Conservation (phyloP, 2,797 vertebrate genomes). For the Peromyscus aztecus region DNA sequence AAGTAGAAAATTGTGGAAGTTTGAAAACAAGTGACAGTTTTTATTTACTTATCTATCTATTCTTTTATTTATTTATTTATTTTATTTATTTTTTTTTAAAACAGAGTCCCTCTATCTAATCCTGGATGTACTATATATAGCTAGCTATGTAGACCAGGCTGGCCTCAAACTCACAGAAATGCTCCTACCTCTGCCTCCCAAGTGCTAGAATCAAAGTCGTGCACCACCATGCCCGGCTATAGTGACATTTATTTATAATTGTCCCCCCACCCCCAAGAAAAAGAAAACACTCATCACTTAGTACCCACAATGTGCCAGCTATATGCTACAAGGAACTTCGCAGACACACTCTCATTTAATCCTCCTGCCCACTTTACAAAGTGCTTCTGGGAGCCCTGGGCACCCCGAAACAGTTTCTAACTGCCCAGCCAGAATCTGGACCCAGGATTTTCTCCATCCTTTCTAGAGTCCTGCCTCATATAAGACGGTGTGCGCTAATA, state of each 20-base stretch:
- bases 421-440: not conserved
- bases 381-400: not conserved
- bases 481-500: not conserved
- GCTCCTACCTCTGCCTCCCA: not conserved
- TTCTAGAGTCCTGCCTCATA: not conserved
- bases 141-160: not conserved
- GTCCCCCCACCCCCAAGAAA: not conserved
- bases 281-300: conserved; percentile 10
- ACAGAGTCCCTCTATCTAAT: not conserved
- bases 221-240: not conserved
- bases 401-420: not conserved
- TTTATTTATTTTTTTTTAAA: not conserved
- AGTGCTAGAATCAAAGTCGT: not conserved
- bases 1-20: not conserved
- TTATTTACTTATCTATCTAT: not conserved
- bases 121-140: not conserved
- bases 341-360: not conserved
- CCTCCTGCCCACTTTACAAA: conserved; percentile 4
- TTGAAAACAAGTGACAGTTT: not conserved
- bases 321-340: not conserved
- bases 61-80: not conserved
- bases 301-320: not conserved
- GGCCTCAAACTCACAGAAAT: not conserved
- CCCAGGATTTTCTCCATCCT: conserved; percentile 17
- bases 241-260: not conserved